These are phyloP conservation scores for Carabus problematicus DNA, from an alignment of 2,888 invertebrate species.

Conservation along the genomic window DNA sequence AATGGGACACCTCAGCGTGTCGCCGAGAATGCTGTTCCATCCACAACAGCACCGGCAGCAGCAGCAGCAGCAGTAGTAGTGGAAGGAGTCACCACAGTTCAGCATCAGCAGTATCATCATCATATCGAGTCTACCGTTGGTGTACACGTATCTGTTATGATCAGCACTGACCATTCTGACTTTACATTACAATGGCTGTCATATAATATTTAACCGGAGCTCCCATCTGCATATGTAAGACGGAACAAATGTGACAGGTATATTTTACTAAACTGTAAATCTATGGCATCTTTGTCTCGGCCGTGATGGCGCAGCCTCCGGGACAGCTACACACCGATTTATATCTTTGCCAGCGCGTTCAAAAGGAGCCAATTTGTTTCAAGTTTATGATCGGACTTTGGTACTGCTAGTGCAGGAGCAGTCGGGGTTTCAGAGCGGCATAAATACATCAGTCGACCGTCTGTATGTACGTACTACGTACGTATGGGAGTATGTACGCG, in stretches of 20 bases:
- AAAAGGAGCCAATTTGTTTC: conserved; percentile 14
- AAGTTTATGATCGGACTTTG: conserved; percentile 12
- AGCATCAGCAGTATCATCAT: conserved; percentile 45
- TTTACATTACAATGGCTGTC: conserved; percentile 51
- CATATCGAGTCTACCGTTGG: too few relatives aligned
- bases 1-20: conserved; percentile 57
- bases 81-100: conserved; percentile 48
- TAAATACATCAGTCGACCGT: conserved; percentile 9
- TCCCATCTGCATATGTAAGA: conserved; percentile 47
- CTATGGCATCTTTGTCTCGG: conserved; percentile 12
- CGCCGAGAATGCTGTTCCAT: conserved; percentile 51
- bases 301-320: conserved; percentile 39
- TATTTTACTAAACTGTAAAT: conserved; percentile 30
- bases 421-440: not conserved
- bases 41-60: conserved; percentile 6
- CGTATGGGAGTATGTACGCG: not conserved
- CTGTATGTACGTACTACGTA: not conserved
- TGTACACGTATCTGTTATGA: not conserved
- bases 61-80: not conserved
- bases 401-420: not conserved
- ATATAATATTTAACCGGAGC: conserved; percentile 54
- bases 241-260: conserved; percentile 33
- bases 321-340: conserved; percentile 22
- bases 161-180: conserved; percentile 23
- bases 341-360: conserved; percentile 4